Percentiles rank a stretch among this genome's conserved stretches.
These are phyloP conservation scores for Lasiommata megera DNA, from an alignment of 2,888 invertebrate genomes.

Conservation along the genomic window DNA sequence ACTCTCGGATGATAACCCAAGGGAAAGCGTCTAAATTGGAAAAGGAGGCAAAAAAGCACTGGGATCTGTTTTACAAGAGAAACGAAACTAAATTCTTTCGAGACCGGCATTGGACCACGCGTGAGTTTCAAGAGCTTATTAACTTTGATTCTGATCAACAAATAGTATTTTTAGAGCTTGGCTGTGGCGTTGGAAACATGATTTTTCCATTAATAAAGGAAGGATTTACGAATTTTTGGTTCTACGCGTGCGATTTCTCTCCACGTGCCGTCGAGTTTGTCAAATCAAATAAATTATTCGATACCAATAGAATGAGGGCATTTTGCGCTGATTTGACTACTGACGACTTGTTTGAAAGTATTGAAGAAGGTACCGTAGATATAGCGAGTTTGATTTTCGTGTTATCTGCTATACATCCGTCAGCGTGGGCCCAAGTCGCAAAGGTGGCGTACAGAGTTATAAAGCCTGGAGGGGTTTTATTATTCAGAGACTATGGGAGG, in stretches of 20 bases:
- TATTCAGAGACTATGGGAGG: conserved; percentile 96
- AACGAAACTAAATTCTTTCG: conserved; percentile 97
- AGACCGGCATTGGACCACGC: conserved; percentile 97
- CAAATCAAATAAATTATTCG: conserved; percentile 84
- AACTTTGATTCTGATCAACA: conserved; percentile 76
- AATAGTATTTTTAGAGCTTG: conserved; percentile 89
- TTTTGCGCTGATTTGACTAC: conserved; percentile 93
- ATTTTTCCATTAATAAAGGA: conserved; percentile 94
- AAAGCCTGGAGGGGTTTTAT: conserved; percentile 88
- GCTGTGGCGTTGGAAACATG: conserved; percentile 98
- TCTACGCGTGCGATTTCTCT: conserved; percentile 96
- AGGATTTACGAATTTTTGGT: conserved; percentile 82
- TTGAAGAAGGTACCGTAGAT: conserved; percentile 82
- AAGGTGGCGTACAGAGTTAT: conserved; percentile 84
- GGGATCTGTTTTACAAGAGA: conserved; percentile 98
- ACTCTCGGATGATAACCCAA: conserved; percentile 80
- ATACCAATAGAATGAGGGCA: conserved; percentile 84
- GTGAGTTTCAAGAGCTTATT: conserved; percentile 94
- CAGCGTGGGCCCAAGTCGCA: conserved; percentile 85
- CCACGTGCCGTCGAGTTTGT: conserved; percentile 94
- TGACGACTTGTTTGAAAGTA: conserved; percentile 82
- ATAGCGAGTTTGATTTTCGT: conserved; percentile 96
- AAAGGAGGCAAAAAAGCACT: conserved; percentile 91
- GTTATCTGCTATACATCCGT: conserved; percentile 95
- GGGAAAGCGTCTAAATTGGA: conserved; percentile 90